Base-by-base conservation (phyloP, 2,113 vertebrate genomes). In the Stigmatopora argus region DNA sequence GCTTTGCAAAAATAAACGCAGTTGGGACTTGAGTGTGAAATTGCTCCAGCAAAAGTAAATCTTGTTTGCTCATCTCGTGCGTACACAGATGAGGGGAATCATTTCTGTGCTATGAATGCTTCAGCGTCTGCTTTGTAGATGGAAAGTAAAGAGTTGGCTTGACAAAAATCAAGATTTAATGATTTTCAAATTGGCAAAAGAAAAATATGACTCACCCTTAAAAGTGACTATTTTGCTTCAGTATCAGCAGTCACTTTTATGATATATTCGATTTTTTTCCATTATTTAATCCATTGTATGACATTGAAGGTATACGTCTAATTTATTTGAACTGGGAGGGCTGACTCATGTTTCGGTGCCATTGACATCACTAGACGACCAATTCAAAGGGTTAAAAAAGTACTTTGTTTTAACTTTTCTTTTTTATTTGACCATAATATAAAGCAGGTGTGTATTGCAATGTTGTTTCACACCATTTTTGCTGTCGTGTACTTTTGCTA, bases 101-200 rank as follows among this genome's bases (percentile, higher is more conserved):
- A 66, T 65, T 71, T 86, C 80, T 83, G 69, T 52, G 26, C 77
- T 83, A 86, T 78, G 77, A n/a, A n/a, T n/a, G n/a, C 66, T 64
- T 71, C 19, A 47, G 51, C 31, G 26, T 86, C 86, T 86, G 23
- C 23, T 53, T 19, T 89, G 87, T 88, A 90, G 51, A 90, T 86
- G 11, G 56, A 86, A 82, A 89, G 26, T 31, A 31, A 31, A 31
- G 26, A 31, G 26, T 31, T 31, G 26, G 26, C 26, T 31, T 31
- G 26, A 31, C 26, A 31, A 31, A 31, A 31, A 31, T 31, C 26
- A 31, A 31, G 26, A 31, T 31, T 31, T 31, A 31, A 31, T 31
- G 26, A 31, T 31, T 31, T 31, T 31, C 26, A 31, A 31, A 31
- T 31, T 31, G 26, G 26, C 26, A 31, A 31, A 31, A 31, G 26